A percentile compares a stretch with the other conserved stretches of the same genome.
Evolutionary conservation across 2,888 invertebrate species (phyloP).

Genomic region (Merodon equestris): DNA sequence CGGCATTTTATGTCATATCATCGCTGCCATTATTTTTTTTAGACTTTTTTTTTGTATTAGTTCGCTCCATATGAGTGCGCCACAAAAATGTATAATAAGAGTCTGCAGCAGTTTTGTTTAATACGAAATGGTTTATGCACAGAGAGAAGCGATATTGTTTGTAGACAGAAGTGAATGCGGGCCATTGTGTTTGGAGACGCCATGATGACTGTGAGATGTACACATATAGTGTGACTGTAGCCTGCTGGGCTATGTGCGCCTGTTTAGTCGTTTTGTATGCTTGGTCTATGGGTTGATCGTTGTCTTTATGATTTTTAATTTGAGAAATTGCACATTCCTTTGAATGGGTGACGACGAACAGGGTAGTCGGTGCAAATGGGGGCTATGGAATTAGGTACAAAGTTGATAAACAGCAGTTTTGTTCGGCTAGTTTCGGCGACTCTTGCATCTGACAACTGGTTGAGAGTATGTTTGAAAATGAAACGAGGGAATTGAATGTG

Average conservation of each 20-base stretch:
- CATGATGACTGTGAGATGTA: no score
- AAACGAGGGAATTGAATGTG: no score
- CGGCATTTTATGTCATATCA: conserved; percentile 57
- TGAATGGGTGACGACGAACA: no score
- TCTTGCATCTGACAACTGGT: no score
- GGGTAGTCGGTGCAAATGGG: no score
- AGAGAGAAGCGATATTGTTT: no score
- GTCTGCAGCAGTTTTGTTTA: conserved; percentile 50
- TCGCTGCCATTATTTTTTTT: conserved; percentile 62
- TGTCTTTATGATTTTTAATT: conserved; percentile 66
- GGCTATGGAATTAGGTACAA: no score
- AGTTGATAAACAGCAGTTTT: no score
- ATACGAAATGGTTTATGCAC: conserved; percentile 58
- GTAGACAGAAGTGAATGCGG: conserved; percentile 54
- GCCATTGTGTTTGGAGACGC: conserved; percentile 54
- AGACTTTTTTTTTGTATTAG: conserved; percentile 32
- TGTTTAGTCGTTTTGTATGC: conserved; percentile 18
- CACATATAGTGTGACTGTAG: background rate
- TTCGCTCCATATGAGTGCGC: no score
- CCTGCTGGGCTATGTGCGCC: background rate
- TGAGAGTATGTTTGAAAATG: no score
- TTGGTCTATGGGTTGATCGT: conserved; percentile 21
- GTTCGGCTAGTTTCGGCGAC: no score
- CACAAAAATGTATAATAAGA: conserved; percentile 50
- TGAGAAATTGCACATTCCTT: conserved; percentile 51